Evolutionary conservation across 2,113 vertebrate species (phyloP).

Genomic region (Gopherus flavomarginatus): DNA sequence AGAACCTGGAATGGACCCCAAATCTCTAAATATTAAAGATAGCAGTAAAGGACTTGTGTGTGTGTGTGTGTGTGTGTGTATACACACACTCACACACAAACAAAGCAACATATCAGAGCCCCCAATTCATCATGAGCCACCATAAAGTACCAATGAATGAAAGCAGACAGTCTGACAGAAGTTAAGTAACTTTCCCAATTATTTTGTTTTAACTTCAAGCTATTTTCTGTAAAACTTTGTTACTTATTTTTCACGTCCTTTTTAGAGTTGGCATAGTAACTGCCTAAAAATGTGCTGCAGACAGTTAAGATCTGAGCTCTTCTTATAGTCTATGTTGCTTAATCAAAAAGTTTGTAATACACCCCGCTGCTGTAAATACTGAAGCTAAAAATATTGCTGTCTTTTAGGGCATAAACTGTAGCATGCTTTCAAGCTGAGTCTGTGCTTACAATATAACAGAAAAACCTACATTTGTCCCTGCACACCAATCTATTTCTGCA

Average conservation of each 20-base stretch:
- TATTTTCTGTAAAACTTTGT: constrained; percentile 50
- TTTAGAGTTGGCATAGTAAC: constrained; percentile 72
- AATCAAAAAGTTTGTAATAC: constrained; percentile 79
- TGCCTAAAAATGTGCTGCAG: constrained; percentile 70
- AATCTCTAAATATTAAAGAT: neutral
- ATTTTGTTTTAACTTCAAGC: constrained; percentile 37
- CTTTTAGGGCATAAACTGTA: constrained; percentile 66
- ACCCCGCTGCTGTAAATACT: constrained; percentile 66
- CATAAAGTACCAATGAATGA: neutral
- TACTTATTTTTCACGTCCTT: constrained; percentile 65
- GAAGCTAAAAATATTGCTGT: constrained; percentile 76
- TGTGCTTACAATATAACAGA: constrained; percentile 24
- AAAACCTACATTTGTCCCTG: constrained; percentile 34
- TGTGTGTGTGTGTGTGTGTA: neutral
- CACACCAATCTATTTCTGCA: neutral
- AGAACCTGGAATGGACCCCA: neutral
- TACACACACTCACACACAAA: neutral
- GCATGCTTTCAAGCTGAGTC: constrained; percentile 51
- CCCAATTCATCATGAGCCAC: neutral
- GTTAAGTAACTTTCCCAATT: neutral
- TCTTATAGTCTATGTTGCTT: constrained; percentile 68
- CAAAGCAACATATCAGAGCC: neutral
- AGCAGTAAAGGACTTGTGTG: neutral
- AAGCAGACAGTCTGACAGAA: neutral
- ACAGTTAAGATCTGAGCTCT: constrained; percentile 70